Evolutionary conservation across 2,888 invertebrate genomes (phyloP).

Genomic region (Stegophylla sp.): DNA sequence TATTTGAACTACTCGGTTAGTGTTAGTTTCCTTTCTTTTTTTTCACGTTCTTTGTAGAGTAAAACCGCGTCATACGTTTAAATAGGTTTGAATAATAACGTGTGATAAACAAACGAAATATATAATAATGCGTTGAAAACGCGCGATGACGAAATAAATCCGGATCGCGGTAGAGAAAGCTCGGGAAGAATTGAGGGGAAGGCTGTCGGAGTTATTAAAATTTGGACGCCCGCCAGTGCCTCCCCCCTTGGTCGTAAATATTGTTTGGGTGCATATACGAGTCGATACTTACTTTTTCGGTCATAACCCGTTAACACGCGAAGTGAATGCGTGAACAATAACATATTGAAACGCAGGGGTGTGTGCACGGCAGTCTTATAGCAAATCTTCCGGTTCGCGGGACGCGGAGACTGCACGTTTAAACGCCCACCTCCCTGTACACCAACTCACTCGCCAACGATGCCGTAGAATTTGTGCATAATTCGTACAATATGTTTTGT

Average conservation of each 20-base stretch:
- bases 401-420: background rate
- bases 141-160: background rate
- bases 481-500: background rate
- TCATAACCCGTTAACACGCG: background rate
- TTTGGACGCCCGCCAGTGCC: slow-evolving; percentile 18
- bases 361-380: background rate
- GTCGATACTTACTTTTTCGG: no score
- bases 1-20: no score
- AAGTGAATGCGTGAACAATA: slow-evolving; percentile 28
- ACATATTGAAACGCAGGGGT: slow-evolving; percentile 15
- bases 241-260: background rate
- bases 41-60: no score
- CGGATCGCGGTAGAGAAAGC: no score
- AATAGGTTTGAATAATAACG: no score
- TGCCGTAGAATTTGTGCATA: background rate
- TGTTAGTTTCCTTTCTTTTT: no score
- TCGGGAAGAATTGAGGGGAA: no score
- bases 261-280: no score
- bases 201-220: background rate
- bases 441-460: background rate
- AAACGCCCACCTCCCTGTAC: background rate
- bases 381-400: background rate
- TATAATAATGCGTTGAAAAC: background rate
- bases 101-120: no score
- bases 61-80: no score